A percentile compares a stretch with the other conserved stretches of the same genome.
Conservation (phyloP, 2,113 vertebrate genomes). For the Candoia aspera region DNA sequence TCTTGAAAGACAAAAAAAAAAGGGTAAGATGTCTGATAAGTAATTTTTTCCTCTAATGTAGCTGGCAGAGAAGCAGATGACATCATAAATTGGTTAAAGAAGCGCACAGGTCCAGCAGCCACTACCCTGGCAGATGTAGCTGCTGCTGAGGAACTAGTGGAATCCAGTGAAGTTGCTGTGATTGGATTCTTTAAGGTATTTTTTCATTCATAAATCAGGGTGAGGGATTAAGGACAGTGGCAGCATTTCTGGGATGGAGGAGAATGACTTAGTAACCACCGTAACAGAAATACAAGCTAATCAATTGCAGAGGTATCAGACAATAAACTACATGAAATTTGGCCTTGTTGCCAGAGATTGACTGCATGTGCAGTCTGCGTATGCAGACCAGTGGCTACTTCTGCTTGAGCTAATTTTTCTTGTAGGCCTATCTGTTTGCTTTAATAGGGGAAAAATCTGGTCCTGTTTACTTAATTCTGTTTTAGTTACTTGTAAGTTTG, state of each 20-base stretch:
- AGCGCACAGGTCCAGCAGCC: conserved; percentile 90
- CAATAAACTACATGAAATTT: neutral
- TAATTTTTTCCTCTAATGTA: conserved; percentile 53
- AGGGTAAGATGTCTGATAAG: neutral
- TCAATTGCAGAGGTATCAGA: neutral
- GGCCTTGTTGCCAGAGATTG: neutral
- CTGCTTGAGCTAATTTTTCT: neutral
- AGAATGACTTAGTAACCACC: neutral
- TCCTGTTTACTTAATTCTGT: neutral
- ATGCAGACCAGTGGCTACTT: neutral
- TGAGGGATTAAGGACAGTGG: neutral
- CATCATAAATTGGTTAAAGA: conserved; percentile 94
- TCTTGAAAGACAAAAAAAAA: conserved; percentile 13
- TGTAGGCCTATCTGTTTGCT: neutral
- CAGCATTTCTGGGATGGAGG: neutral
- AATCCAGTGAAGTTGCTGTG: conserved; percentile 87
- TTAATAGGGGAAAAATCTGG: neutral
- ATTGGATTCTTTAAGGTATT: conserved; percentile 97
- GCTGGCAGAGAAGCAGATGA: conserved; percentile 94
- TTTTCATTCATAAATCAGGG: neutral
- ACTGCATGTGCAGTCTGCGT: neutral
- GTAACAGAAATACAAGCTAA: neutral
- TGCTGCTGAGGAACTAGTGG: conserved; percentile 79
- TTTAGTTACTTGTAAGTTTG: conserved; percentile 34
- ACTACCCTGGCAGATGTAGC: conserved; percentile 71